A percentile compares a stretch with the other conserved stretches of the same genome.
These are phyloP conservation scores for Drosophila heteroneura DNA, from an alignment of 2,888 invertebrate genomes.

Conservation along the genomic window DNA sequence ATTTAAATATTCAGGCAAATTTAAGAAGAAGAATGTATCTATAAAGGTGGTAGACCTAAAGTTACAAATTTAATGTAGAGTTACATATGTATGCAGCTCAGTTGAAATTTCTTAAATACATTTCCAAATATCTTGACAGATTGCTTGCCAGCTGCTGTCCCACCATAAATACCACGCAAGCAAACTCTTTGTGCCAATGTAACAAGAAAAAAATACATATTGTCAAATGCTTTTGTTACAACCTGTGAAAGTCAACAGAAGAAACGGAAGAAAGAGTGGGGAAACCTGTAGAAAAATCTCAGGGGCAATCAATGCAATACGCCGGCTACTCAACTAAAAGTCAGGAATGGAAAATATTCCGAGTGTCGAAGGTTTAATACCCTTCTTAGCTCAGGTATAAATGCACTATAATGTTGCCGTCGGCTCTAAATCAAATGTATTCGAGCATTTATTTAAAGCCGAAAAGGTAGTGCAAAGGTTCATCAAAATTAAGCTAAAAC, in stretches of 20 bases:
- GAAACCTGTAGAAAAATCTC: slow-evolving; percentile 36
- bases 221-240: slow-evolving; percentile 37
- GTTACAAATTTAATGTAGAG: not conserved
- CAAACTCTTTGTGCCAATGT: slow-evolving; percentile 22
- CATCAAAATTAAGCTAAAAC: not conserved
- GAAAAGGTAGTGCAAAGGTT: not conserved
- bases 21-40: not conserved
- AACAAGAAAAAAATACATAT: slow-evolving; percentile 23
- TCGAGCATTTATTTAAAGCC: not conserved
- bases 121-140: not conserved
- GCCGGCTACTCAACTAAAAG: slow-evolving; percentile 14
- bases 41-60: too few species aligned
- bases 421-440: not conserved
- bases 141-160: not conserved
- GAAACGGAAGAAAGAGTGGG: slow-evolving; percentile 8
- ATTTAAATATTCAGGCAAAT: not conserved
- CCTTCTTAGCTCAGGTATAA: not conserved
- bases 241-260: slow-evolving; percentile 30
- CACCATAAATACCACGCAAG: slow-evolving; percentile 26
- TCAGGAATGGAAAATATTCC: not conserved
- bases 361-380: not conserved
- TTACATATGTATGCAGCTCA: not conserved
- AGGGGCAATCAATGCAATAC: slow-evolving; percentile 29
- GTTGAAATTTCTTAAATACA: not conserved
- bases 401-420: not conserved